These are phyloP conservation scores for Pogonocherus hispidulus DNA, from an alignment of 2,888 invertebrate species.

Conservation along the genomic window DNA sequence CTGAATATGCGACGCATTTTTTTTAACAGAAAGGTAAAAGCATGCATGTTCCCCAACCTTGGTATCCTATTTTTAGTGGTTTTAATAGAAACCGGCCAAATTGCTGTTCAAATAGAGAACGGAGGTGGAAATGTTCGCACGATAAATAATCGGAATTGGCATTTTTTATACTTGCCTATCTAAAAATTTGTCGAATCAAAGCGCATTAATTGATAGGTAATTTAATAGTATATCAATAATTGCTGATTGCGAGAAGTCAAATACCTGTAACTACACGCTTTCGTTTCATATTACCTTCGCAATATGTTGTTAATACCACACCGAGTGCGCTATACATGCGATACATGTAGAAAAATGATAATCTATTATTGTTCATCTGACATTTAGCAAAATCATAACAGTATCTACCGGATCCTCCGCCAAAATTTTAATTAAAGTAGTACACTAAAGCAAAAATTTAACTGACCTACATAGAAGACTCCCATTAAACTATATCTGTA, in stretches of 20 bases:
- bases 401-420: too few species aligned
- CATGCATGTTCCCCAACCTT: slow-evolving; percentile 10
- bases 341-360: background rate
- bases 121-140: slow-evolving; percentile 20
- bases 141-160: slow-evolving; percentile 14
- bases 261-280: background rate
- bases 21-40: slow-evolving; percentile 63
- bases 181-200: background rate
- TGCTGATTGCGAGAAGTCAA: slow-evolving; percentile 9
- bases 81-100: slow-evolving; percentile 26
- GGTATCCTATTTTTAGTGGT: slow-evolving; percentile 26
- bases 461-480: too few species aligned
- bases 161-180: slow-evolving; percentile 9
- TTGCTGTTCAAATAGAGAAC: background rate
- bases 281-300: background rate
- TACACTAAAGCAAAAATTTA: too few species aligned
- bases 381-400: too few species aligned
- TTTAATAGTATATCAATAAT: background rate
- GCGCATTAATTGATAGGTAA: slow-evolving; percentile 1
- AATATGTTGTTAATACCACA: background rate
- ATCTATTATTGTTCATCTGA: too few species aligned
- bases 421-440: too few species aligned
- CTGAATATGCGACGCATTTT: slow-evolving; percentile 62
- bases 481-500: too few species aligned
- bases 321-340: background rate